Base-by-base conservation (phyloP, 1,140 invertebrate species). In the Formica selysi region DNA sequence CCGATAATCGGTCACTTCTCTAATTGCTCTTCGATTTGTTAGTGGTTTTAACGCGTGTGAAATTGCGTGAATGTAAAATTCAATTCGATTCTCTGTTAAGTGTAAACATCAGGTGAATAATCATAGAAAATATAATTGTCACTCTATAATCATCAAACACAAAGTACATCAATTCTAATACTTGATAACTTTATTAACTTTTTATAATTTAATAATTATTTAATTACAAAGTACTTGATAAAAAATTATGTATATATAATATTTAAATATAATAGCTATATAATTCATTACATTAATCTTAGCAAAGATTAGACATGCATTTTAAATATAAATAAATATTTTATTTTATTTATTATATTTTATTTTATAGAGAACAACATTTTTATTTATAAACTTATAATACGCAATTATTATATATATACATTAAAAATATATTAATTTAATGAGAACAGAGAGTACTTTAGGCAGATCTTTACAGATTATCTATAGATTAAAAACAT, bases 1-100 rank as follows among this genome's bases (percentile, higher is more conserved):
- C 54, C 64, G 26, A 65, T 81, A 64, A 70, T 89, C 36, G 61
- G 38, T 68, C 79, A 87, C 68, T 85, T 89, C 64, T 74, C 80
- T 87, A 87, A 89, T 90, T 89, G 85, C 85, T 11, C 13, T 73
- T 89, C 71, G 76, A 86, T 84, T 86, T 57, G 38, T 73, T 7
- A 54, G 59, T n/a, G 67, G 54, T 85, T 89, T 65, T 67, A 57
- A 71, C 51, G 36, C 54, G 44, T 54, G 59, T 61, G 61, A 85
- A 78, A 65, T 76, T 16, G 59, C 8, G 19, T 29, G 38, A 59
- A 73, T 16, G 26, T 59, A 83, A 83, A 83, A 74, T 26, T 74
- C 54, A 51, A 29, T 26, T 44, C 19, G 10, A 26, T n/a, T 1
- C 22, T 10, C n/a, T 70, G 29, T 70, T 26, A 48, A 71, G 38